These are phyloP conservation scores for Colletes latitarsis DNA, from an alignment of 1,140 invertebrate genomes.

Conservation along the genomic window DNA sequence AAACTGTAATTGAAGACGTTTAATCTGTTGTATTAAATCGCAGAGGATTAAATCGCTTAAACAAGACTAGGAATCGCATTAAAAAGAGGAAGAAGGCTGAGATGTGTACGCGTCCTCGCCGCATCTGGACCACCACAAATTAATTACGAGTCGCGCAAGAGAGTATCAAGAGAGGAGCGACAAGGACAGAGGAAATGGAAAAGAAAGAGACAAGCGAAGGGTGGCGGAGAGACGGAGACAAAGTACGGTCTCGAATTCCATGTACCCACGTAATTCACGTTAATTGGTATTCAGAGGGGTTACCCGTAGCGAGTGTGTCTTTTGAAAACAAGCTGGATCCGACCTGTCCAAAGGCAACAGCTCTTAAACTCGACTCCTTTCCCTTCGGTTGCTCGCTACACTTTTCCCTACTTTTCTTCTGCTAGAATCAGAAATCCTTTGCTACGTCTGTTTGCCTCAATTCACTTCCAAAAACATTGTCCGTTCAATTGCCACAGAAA, in stretches of 20 bases:
- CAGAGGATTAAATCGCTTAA: background rate
- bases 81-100: background rate
- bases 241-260: conserved; percentile 54
- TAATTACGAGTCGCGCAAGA: conserved; percentile 15
- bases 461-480: too few species aligned
- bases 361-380: conserved; percentile 56
- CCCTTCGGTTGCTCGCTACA: conserved; percentile 34
- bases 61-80: background rate
- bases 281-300: conserved; percentile 65
- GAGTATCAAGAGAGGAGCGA: conserved; percentile 15
- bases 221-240: conserved; percentile 41
- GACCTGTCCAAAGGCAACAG: conserved; percentile 43
- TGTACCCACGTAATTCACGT: conserved; percentile 61
- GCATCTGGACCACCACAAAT: conserved; percentile 47
- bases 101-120: conserved; percentile 22
- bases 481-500: too few species aligned
- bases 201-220: conserved; percentile 11
- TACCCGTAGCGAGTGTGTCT: conserved; percentile 57
- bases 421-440: background rate
- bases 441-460: background rate
- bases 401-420: background rate
- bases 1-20: too few species aligned
- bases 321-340: conserved; percentile 61
- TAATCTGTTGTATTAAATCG: background rate
- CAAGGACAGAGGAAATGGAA: conserved; percentile 1